Evolutionary conservation across 2,113 vertebrate species (phyloP).

Genomic region (Rhegmatorhina hoffmannsi): DNA sequence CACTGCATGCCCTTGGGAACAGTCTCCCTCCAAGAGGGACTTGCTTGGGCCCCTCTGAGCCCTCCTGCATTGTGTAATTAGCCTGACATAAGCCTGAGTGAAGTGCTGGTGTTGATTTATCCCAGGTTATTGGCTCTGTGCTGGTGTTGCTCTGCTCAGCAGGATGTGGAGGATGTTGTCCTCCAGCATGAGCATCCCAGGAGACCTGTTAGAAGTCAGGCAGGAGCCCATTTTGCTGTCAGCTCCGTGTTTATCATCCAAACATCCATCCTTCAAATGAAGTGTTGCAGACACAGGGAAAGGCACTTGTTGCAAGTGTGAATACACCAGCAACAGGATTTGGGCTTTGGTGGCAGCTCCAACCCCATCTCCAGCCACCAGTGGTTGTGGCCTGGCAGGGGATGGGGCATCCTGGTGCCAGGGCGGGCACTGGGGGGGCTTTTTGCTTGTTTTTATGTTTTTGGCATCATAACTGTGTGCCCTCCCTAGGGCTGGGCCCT

Average conservation of each 20-base stretch:
- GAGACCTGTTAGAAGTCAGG: accelerated
- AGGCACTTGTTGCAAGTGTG: background rate
- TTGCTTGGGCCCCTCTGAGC: background rate
- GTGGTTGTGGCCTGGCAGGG: accelerated
- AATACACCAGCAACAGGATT: background rate
- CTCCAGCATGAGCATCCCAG: background rate
- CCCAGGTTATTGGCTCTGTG: background rate
- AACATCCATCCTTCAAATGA: background rate
- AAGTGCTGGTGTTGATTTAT: background rate
- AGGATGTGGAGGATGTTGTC: background rate
- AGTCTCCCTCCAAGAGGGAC: background rate
- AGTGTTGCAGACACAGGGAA: background rate
- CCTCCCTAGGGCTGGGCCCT: background rate
- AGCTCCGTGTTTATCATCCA: background rate
- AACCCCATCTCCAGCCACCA: accelerated
- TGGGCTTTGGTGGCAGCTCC: background rate
- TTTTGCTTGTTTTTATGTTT: background rate
- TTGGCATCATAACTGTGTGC: background rate
- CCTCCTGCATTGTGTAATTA: accelerated
- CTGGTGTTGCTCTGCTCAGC: background rate
- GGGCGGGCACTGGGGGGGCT: accelerated
- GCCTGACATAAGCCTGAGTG: background rate
- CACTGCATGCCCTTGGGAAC: background rate
- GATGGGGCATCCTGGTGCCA: background rate
- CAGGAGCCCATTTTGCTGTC: background rate